phyloP scores from a whole-genome alignment of 2,888 invertebrate species.

The Mythimna loreyi region DNA sequence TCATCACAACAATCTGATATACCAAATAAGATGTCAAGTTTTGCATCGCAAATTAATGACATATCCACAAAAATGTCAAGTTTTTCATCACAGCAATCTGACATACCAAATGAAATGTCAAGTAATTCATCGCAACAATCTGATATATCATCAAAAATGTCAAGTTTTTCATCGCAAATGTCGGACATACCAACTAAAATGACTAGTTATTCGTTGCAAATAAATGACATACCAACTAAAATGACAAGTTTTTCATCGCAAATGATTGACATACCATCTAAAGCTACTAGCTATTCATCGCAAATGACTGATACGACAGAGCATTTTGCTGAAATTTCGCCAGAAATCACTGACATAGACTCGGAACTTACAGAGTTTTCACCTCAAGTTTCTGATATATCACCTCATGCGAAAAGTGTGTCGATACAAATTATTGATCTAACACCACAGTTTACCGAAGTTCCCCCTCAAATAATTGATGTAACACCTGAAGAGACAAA shows the following conservation, averaged over 20 bases:
- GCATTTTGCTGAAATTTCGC: not conserved
- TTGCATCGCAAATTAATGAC: fast-evolving
- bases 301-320: not conserved
- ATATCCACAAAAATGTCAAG: not conserved
- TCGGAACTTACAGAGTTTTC: not conserved
- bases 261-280: too few species aligned
- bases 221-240: too few species aligned
- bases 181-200: too few species aligned
- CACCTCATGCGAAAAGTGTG: not conserved
- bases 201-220: too few species aligned
- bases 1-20: not conserved
- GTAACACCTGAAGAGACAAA: not conserved
- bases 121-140: too few species aligned
- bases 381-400: not conserved
- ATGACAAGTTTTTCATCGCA: too few species aligned
- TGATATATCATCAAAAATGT: too few species aligned
- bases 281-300: too few species aligned
- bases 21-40: not conserved
- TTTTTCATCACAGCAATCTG: not conserved
- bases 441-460: not conserved
- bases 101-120: too few species aligned
- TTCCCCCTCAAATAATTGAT: not conserved
- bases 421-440: not conserved
- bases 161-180: too few species aligned
- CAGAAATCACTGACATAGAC: not conserved